Evolutionary conservation across 2,113 vertebrate genomes (phyloP).

Genomic region (Ammodytes marinus): DNA sequence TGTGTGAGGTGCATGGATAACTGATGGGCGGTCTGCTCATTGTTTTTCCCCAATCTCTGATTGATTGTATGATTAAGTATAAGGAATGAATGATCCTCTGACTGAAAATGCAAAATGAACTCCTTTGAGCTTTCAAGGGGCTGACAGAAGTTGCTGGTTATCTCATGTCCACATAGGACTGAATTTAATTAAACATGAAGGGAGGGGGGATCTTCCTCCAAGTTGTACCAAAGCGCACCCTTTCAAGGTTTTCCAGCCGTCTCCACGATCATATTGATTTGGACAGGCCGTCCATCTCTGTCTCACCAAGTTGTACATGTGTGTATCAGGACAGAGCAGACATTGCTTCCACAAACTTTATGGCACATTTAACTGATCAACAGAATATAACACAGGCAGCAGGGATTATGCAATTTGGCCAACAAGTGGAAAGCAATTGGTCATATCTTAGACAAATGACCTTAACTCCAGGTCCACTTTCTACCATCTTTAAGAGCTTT

Average conservation of each 20-base stretch:
- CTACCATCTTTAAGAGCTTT: too few relatives aligned
- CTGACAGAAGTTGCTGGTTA: constrained; percentile 36
- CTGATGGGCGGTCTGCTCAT: not conserved
- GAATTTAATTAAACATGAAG: constrained; percentile 28
- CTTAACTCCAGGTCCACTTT: too few relatives aligned
- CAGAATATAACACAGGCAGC: too few relatives aligned
- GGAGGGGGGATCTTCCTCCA: constrained; percentile 48
- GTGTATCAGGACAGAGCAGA: too few relatives aligned
- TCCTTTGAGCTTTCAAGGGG: constrained; percentile 4
- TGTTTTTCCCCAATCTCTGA: not conserved
- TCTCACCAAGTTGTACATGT: not conserved
- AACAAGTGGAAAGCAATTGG: too few relatives aligned
- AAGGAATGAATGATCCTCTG: not conserved
- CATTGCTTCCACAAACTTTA: too few relatives aligned
- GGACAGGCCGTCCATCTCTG: constrained; percentile 13
- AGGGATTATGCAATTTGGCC: too few relatives aligned
- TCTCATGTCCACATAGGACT: constrained; percentile 40
- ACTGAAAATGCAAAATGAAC: constrained; percentile 6
- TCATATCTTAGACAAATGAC: too few relatives aligned
- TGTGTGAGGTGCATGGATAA: not conserved
- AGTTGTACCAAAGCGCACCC: constrained; percentile 24
- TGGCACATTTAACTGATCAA: too few relatives aligned
- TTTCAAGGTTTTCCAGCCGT: constrained; percentile 41
- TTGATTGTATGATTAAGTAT: constrained; percentile 16
- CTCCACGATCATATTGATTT: constrained; percentile 41